Conservation (phyloP, 2,888 invertebrate genomes). For the Physocephala rufipes region DNA sequence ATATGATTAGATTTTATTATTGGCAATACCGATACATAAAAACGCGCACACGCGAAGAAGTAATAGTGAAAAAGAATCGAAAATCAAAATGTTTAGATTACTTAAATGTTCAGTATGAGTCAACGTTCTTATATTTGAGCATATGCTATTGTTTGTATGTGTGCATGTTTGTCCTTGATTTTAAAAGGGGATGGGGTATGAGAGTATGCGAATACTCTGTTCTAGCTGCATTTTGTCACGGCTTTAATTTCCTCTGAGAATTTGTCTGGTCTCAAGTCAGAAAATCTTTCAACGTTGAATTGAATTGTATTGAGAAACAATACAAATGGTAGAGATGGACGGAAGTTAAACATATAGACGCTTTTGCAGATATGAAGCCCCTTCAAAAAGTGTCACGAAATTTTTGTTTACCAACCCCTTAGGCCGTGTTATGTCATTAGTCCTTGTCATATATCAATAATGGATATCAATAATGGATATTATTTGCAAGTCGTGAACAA, state of each 20-base stretch:
- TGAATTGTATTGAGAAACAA: too few relatives aligned
- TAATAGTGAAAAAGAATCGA: neutral
- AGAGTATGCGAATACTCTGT: neutral
- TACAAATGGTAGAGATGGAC: neutral
- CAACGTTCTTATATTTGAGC: neutral
- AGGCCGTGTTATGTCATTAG: too few relatives aligned
- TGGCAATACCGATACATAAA: neutral
- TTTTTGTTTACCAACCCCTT: neutral
- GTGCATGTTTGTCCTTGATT: constrained; percentile 1
- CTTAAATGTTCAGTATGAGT: neutral
- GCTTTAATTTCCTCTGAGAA: neutral
- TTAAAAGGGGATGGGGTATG: neutral
- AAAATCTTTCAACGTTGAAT: too few relatives aligned
- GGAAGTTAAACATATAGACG: neutral
- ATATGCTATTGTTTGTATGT: constrained; percentile 12
- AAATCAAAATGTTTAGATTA: neutral
- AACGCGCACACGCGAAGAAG: neutral
- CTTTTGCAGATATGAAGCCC: neutral
- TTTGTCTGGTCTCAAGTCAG: neutral
- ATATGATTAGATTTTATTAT: neutral
- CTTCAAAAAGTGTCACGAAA: neutral
- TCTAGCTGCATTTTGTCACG: neutral
- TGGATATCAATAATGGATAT: too few relatives aligned
- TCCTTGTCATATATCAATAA: too few relatives aligned
- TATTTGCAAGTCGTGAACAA: too few relatives aligned